Evolutionary conservation across 2,888 invertebrate genomes (phyloP).

Genomic region (Odontomyia ornata): DNA sequence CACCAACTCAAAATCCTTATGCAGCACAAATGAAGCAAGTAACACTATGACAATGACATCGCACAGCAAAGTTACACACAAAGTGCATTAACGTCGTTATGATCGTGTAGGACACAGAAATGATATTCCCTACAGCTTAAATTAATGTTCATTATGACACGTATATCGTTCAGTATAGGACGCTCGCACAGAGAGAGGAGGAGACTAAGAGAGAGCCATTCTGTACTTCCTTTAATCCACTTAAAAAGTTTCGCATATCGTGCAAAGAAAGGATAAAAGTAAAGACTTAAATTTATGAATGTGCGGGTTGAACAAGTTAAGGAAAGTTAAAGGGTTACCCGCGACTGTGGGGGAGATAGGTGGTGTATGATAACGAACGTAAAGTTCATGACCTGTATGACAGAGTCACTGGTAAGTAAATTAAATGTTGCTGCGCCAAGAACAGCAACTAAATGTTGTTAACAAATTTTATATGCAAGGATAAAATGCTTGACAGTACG

Average conservation of each 20-base stretch:
- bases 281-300: constrained; percentile 7
- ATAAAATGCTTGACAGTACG: too few species aligned
- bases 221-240: constrained; percentile 1
- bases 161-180: not conserved
- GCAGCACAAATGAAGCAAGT: too few species aligned
- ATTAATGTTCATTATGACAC: constrained; percentile 10
- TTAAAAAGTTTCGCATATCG: constrained; percentile 2
- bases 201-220: too few species aligned
- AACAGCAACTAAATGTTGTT: not conserved
- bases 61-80: not conserved
- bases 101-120: constrained; percentile 8
- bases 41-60: too few species aligned
- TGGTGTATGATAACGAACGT: not conserved
- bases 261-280: constrained; percentile 8
- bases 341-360: not conserved
- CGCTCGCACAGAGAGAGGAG: too few species aligned
- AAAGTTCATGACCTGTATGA: not conserved
- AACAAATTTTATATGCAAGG: too few species aligned
- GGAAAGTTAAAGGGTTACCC: too few species aligned
- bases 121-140: constrained; percentile 9
- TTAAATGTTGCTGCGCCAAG: not conserved
- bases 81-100: constrained; percentile 16
- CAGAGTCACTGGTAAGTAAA: not conserved
- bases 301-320: not conserved
- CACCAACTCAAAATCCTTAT: too few species aligned